Evolutionary conservation across 1,140 invertebrate species (phyloP), one percentile per base, ranked within the genome.

Genomic region (Phocides pigmalion): DNA sequence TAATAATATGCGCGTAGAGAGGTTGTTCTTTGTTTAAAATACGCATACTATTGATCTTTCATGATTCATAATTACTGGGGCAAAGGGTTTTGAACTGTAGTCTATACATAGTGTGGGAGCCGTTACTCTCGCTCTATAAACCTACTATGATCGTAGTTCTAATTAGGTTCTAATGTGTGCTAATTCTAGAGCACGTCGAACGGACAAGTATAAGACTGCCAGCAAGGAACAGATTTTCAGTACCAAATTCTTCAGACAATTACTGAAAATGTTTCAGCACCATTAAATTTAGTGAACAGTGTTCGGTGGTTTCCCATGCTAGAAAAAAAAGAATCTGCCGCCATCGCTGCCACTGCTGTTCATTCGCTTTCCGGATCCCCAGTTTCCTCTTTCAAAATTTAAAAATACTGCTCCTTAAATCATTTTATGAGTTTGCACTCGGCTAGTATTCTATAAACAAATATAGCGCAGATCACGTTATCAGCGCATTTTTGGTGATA

Each of bases 51-150:
- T 66, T 87, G 82, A 86, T 81, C 82, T 84, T 84, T 76, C 15
- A 41, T 84, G 75, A 86, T 64, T 76, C 78, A n/a, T 74, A 66
- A 70, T 28, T 77, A 81, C 65, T 87, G 72, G 81, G 77, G 71
- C 78, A 84, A 80, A 82, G 78, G 76, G 72, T 49, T 66, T 75
- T 82, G 82, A 83, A 84, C 82, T 82, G n/a, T n/a, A n/a, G n/a
- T n/a, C n/a, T n/a, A n/a, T n/a, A n/a, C n/a, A 51, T 35, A 20
- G 11, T 42, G 16, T 42, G 11, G 28, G 9, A 68, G 70, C 67
- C 66, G 71, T 82, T 79, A 80, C 62, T 78, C 61, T 44, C 64
- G 63, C 58, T 66, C 70, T 50, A 49, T n/a, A 70, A 70, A 73
- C 66, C 70, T 72, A 76, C 11, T 72, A 51, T 44, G 25, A 19